Conservation (phyloP, 2,113 vertebrate species). For the Aviceda subcristata region DNA sequence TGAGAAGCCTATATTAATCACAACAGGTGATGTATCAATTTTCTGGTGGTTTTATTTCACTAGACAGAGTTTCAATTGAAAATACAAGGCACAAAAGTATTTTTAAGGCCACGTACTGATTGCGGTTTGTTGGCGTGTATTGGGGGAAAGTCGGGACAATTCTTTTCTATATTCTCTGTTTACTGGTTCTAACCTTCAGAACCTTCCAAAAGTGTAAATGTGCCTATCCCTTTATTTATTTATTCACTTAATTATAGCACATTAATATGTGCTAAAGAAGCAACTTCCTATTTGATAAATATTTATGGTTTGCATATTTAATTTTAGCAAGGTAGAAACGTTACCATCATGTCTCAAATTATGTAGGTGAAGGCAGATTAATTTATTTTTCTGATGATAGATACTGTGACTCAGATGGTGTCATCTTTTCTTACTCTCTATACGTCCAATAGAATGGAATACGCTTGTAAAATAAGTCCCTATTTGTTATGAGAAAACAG, state of each 20-base stretch:
- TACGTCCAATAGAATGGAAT: background rate
- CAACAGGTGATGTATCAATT: constrained; percentile 74
- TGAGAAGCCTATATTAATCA: constrained; percentile 58
- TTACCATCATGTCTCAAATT: background rate
- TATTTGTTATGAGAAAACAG: background rate
- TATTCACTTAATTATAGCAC: background rate
- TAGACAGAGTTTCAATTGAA: background rate
- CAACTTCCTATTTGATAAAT: background rate
- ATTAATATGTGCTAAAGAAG: background rate
- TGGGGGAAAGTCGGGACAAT: background rate
- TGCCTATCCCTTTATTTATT: background rate
- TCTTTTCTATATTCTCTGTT: background rate
- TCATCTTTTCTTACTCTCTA: background rate
- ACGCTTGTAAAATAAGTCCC: background rate
- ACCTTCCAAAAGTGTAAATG: background rate
- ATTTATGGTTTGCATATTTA: background rate
- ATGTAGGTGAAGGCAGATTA: background rate
- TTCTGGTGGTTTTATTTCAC: background rate
- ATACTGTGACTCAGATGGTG: background rate
- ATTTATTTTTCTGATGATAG: background rate
- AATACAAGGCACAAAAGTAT: background rate
- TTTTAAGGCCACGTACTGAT: background rate
- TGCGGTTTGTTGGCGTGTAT: background rate
- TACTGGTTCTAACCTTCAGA: background rate
- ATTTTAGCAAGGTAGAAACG: background rate